Evolutionary conservation across 2,113 vertebrate genomes (phyloP), one percentile per base, ranked within the genome.

Genomic region (Ailuropoda melanoleuca): DNA sequence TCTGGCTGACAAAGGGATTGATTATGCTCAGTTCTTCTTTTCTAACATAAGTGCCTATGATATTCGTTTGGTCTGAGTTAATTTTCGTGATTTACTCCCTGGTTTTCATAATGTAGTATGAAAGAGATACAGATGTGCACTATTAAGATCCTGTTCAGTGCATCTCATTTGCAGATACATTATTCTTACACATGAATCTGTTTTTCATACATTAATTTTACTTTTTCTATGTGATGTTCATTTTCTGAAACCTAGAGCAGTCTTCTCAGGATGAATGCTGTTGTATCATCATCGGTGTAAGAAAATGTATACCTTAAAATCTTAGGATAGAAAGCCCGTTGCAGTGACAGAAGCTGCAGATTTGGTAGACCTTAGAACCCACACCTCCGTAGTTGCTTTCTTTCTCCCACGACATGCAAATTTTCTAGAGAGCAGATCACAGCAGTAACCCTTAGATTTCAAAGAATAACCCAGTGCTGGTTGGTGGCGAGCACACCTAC

Each of bases 121-220:
- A 97, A 97, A 72, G 90, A 93, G 81, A 90, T 94, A 96, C 31
- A 94, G 77, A 91, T 95, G 46, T 24, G 43, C 88, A 34, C 86
- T 86, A 18, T 93, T 97, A 97, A 77, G 93, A 93, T 95, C 18
- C 55, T 90, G 14, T 93, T 97, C 82, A 93, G 53, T 96, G 39
- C 75, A 72, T 87, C 70, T 97, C 93, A 88, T 96, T 94, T 94
- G 39, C 91, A 96, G 91, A 77, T 85, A 84, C 75, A 90, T 93
- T 96, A 92, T 88, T 96, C 91, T 95, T 97, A 13, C 19, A 88
- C 29, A 34, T 82, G 75, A 92, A 46, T 94, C 77, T 37, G 19
- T 84, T 92, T 91, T 95, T 96, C 50, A 84, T 53, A 83, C 94
- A 89, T 66, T 97, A 96, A 88, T 92, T 95, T 95, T 96, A 68